Evolutionary conservation across 2,888 invertebrate genomes (phyloP), one percentile per base, ranked within the genome.

Genomic region (Bellardia pandia): DNA sequence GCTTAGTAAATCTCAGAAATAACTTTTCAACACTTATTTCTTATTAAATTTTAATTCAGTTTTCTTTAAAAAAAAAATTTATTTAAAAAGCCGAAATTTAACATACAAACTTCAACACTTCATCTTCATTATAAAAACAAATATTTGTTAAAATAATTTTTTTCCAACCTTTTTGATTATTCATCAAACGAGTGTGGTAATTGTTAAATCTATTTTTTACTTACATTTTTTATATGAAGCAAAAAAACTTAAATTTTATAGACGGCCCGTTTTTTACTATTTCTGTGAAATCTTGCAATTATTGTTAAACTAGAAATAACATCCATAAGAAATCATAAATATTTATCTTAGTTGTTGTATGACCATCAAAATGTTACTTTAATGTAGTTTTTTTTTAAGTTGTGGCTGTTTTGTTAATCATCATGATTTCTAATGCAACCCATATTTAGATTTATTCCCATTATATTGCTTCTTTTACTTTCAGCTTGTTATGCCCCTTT

Each of bases 361-460:
- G 37, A 33, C 13, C 13, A 48, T 68, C 13, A 51, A 14, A 16
- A 14, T 40, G 60, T 30, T 51, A 5, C 8, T 11, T 37, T 37
- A 6, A 4, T 37, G 37, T 37, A 5, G 37, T 23, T 23, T 23
- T 23, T 23, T 23, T 23, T 23, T 23, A 23, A 14, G 40, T 53
- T 45, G 13, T 74, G 53, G n/a, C 53, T 81, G 74, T 53, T n/a
- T 51, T 9, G 42, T 85, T 85, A 69, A 78, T 85, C 81, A 87
- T 85, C 87, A 82, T 81, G 81, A 78, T 82, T 85, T 87, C 75
- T 82, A 87, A 85, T 74, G 81, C 85, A 82, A 87, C 42, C 82
- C 69, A 60, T 77, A 87, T 75, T 78, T 71, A 71, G 51, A 75
- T 72, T 71, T 56, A 56, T 75, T 77, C 48, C 9, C 9, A 42